These are phyloP conservation scores for Drosophila rellima DNA, from an alignment of 2,888 invertebrate species.

Conservation along the genomic window DNA sequence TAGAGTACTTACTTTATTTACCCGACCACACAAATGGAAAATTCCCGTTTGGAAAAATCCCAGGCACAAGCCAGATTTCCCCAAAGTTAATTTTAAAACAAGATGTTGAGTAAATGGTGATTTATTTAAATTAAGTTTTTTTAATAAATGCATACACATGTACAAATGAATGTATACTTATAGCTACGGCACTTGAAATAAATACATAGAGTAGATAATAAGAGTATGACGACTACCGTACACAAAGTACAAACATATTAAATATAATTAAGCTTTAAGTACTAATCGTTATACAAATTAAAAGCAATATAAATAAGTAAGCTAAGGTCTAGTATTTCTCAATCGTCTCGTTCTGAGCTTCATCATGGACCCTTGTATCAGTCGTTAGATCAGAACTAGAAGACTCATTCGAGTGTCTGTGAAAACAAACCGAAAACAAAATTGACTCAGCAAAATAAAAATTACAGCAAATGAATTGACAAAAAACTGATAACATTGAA, in stretches of 20 bases:
- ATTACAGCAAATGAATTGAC: neutral
- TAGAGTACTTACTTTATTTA: no score
- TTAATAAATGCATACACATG: neutral
- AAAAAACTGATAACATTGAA: neutral
- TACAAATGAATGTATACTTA: neutral
- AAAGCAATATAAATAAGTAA: slow-evolving; percentile 11
- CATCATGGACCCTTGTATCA: slow-evolving; percentile 51
- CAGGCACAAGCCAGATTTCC: neutral
- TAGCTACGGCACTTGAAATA: slow-evolving; percentile 12
- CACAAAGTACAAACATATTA: slow-evolving; percentile 3
- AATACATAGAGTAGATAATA: neutral
- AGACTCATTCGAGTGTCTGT: slow-evolving; percentile 73
- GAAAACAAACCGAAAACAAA: slow-evolving; percentile 17
- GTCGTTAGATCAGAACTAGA: slow-evolving; percentile 76
- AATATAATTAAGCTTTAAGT: slow-evolving; percentile 6
- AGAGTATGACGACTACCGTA: slow-evolving; percentile 11
- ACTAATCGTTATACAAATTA: slow-evolving; percentile 13
- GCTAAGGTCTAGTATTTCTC: slow-evolving; percentile 37
- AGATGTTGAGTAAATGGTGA: neutral
- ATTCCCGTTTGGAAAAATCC: no score
- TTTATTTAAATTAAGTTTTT: slow-evolving; percentile 4
- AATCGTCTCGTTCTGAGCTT: slow-evolving; percentile 18
- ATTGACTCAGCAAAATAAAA: slow-evolving; percentile 24
- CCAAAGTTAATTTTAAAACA: neutral
- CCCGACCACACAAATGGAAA: no score